phyloP scores from a whole-genome alignment of 1,140 invertebrate species.

The Macrobrachium rosenbergii region DNA sequence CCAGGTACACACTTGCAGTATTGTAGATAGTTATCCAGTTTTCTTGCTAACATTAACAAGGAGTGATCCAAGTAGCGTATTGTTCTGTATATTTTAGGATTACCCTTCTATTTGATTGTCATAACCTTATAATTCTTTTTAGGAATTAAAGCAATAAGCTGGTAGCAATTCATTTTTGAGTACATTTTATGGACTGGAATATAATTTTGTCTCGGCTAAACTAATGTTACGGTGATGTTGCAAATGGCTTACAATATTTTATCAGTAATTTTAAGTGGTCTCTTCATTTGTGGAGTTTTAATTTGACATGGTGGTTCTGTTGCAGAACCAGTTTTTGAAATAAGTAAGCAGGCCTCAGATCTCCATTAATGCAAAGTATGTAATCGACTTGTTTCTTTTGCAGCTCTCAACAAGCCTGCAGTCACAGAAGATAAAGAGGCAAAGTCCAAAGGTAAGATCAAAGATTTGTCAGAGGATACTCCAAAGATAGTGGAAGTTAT shows the following conservation, averaged over 20 bases:
- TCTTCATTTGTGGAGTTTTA: not conserved
- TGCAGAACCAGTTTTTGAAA: not conserved
- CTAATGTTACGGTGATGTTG: too few species aligned
- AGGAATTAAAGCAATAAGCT: too few species aligned
- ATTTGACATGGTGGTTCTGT: not conserved
- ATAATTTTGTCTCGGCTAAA: too few species aligned
- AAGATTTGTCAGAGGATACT: slow-evolving; percentile 12
- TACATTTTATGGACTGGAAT: too few species aligned
- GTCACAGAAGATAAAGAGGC: slow-evolving; percentile 30
- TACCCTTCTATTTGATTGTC: not conserved
- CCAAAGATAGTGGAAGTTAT: slow-evolving; percentile 25
- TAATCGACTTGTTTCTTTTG: slow-evolving; percentile 6
- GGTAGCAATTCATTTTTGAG: too few species aligned
- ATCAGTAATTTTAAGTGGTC: not conserved
- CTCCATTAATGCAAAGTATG: not conserved
- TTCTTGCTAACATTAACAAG: not conserved
- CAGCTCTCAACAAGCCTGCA: slow-evolving; percentile 31
- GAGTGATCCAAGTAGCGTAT: not conserved
- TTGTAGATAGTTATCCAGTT: not conserved
- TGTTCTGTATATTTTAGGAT: not conserved
- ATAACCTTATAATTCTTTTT: too few species aligned
- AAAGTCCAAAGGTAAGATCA: slow-evolving; percentile 21
- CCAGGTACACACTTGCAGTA: not conserved
- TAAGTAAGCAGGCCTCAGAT: not conserved
- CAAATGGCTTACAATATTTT: not conserved